Percentiles rank a stretch among this genome's conserved stretches.
Conservation (phyloP, 2,888 invertebrate genomes). For the Cetonia aurata region DNA sequence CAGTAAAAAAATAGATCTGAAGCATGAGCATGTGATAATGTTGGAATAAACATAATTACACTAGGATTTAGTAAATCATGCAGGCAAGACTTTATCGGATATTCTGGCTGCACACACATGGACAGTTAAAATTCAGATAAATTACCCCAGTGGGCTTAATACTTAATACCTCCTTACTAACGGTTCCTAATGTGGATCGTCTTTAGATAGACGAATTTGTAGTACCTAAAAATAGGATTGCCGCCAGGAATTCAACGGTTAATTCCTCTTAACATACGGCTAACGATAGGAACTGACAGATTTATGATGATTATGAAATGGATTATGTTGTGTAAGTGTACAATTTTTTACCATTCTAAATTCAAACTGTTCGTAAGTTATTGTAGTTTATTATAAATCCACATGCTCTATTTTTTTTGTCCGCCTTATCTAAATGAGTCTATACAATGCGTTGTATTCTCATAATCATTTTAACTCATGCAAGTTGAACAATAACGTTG, state of each 20-base stretch:
- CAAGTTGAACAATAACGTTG: too few relatives aligned
- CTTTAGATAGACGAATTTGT: not conserved
- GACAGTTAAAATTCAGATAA: constrained; percentile 8
- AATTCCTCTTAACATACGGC: constrained; percentile 24
- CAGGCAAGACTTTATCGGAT: too few relatives aligned
- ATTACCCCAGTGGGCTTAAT: not conserved
- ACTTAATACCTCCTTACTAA: constrained; percentile 4
- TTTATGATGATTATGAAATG: constrained; percentile 21
- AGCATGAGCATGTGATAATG: not conserved
- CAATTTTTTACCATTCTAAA: too few relatives aligned
- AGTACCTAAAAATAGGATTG: constrained; percentile 13
- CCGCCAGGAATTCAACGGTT: constrained; percentile 2
- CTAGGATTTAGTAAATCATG: not conserved
- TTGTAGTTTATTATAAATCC: too few relatives aligned
- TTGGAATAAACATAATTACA: not conserved
- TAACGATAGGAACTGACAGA: constrained; percentile 25
- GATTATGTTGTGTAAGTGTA: not conserved
- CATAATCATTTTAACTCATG: too few relatives aligned
- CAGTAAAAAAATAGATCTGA: too few relatives aligned
- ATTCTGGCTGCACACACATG: not conserved
- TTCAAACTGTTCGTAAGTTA: too few relatives aligned
- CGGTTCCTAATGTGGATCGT: constrained; percentile 12
- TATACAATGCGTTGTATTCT: too few relatives aligned
- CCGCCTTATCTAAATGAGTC: too few relatives aligned
- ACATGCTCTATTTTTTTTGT: too few relatives aligned